Evolutionary conservation across 1,140 invertebrate genomes (phyloP), one percentile per base, ranked within the genome.

Genomic region (Lepidurus packardi): DNA sequence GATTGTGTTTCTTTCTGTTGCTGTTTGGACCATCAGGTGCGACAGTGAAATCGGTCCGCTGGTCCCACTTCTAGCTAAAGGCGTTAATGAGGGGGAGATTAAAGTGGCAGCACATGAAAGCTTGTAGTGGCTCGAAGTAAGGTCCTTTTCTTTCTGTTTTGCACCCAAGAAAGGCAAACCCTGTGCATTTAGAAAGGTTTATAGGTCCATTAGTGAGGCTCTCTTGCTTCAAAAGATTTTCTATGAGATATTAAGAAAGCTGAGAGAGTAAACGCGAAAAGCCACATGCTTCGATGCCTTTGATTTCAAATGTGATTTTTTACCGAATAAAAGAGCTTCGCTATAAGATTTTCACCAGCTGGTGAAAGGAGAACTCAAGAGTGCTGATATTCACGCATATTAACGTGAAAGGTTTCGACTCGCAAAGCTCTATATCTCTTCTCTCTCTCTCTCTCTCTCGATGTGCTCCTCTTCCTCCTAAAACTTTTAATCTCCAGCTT

Each of bases 321-420:
- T 7, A 65, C 1, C 6, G 13, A 13, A 16, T 7, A 21, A 47
- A n/a, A 11, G 45, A 47, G 21, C 16, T 1, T 4, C 13, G 34
- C 34, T 34, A 34, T 65, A 65, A 16, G 53, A 65, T 21, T 65
- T 65, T 65, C 9, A 16, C 53, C 53, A 65, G 53, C 10, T 65
- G 53, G 53, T 13, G 13, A 7, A 65, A 65, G 8, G 21, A 65
- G 53, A 16, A 21, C 53, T 65, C 16, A n/a, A 16, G 53, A 65
- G 53, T 34, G 21, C 21, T 65, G 16, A 65, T 21, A 65, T 65
- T 65, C 21, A 21, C 53, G 21, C 53, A 13, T 65, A 65, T 65
- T 65, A 65, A 65, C 53, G 53, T 65, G 53, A 65, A 65, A 65
- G 53, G 53, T 65, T 65, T 65, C 53, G 53, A 65, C 9, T 65